phyloP scores from a whole-genome alignment of 1,140 invertebrate genomes.

The Drosophila pectinifera region DNA sequence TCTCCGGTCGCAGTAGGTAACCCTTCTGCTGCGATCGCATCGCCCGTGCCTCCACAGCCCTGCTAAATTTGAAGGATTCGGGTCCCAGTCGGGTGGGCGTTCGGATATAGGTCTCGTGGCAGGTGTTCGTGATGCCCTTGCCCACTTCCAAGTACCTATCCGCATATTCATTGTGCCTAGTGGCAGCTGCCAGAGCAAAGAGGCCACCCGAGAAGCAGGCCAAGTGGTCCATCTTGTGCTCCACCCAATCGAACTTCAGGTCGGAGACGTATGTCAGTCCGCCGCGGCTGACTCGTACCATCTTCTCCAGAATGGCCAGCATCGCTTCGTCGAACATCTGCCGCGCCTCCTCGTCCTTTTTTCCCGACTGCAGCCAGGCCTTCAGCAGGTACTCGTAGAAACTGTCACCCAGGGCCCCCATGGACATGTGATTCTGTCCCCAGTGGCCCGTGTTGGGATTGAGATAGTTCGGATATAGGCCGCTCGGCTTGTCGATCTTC shows the following conservation, averaged over 20 bases:
- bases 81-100: constrained; percentile 95
- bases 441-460: constrained; percentile 98
- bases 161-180: constrained; percentile 88
- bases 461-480: constrained; percentile 98
- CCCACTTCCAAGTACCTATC: constrained; percentile 95
- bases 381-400: constrained; percentile 99
- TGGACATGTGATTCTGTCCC: constrained; percentile 98
- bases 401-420: constrained; percentile 98
- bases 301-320: constrained; percentile 90
- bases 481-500: constrained; percentile 94
- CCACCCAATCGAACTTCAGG: constrained; percentile 95
- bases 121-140: constrained; percentile 96
- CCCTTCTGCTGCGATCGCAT: constrained; percentile 96
- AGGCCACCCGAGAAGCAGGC: constrained; percentile 98
- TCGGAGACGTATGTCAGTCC: constrained; percentile 97
- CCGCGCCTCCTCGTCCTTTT: constrained; percentile 92
- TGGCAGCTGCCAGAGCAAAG: constrained; percentile 95
- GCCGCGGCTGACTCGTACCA: constrained; percentile 93
- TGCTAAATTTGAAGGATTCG: constrained; percentile 94
- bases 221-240: constrained; percentile 99
- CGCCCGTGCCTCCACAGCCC: constrained; percentile 94
- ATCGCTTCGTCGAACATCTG: constrained; percentile 98
- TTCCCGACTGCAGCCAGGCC: constrained; percentile 96
- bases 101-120: constrained; percentile 98
- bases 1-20: constrained; percentile 98